A percentile compares a stretch with the other conserved stretches of the same genome.
Conservation (phyloP, 1,140 invertebrate genomes). For the Contarinia nasturtii region DNA sequence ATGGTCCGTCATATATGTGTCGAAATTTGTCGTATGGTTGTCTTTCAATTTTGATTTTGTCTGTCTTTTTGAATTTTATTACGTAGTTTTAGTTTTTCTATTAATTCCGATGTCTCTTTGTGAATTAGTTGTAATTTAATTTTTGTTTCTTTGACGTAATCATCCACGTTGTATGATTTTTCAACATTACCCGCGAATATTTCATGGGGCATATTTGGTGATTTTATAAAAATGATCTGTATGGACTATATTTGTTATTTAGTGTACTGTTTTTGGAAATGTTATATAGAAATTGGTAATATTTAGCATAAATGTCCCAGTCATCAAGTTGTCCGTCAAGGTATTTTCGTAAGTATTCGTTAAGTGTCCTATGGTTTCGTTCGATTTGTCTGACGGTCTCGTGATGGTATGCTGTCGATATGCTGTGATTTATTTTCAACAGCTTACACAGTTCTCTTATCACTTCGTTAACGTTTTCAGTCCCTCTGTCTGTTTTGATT, state of each 20-base stretch:
- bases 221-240: conserved; percentile 1
- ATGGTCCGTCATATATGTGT: no score
- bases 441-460: conserved; percentile 2
- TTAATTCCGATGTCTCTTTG: no score
- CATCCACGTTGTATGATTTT: not conserved
- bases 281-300: conserved; percentile 2
- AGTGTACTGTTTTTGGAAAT: not conserved
- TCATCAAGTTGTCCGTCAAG: no score
- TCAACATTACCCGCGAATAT: not conserved
- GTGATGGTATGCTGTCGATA: no score
- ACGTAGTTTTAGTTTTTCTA: no score
- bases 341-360: not conserved
- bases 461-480: conserved; percentile 9
- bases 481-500: conserved; percentile 4
- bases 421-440: conserved; percentile 3
- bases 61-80: no score
- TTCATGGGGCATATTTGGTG: not conserved
- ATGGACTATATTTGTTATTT: not conserved
- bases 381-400: no score
- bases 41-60: no score
- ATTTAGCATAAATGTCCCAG: not conserved
- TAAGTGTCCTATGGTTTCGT: conserved; percentile 1
- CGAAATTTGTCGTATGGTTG: no score
- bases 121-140: no score
- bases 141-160: no score